Evolutionary conservation across 2,888 invertebrate species (phyloP), one percentile per base, ranked within the genome.

Genomic region (Drosophila ustulata): DNA sequence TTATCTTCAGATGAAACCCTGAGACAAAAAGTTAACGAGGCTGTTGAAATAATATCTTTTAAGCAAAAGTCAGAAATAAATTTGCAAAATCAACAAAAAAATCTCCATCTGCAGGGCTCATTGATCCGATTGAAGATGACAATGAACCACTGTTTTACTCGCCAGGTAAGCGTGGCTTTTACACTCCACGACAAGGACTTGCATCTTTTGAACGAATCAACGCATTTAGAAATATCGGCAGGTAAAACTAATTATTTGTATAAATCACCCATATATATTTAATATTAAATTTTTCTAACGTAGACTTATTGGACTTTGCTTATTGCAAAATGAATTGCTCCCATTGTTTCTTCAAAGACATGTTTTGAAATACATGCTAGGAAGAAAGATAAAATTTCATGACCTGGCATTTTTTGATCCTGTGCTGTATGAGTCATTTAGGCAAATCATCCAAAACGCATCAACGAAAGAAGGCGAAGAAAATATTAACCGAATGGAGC

Each of bases 361-460:
- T 92, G 99, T 99, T 50, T 93, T 99, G 70, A 99, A 99, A 93
- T 98, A 96, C 90, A 95, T 99, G 74, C 94, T 99, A 71, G 97
- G 97, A 3, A 95, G 99, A 78, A 96, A 97, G 61, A 96, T 99
- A 81, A 95, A 97, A 89, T 99, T 99, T 95, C 99, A 99, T 92
- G 99, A 99, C 93, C 94, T 99, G 86, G 99, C 99, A 46, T 99
- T 99, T 94, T 99, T 98, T 92, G 99, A 99, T 93, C 97, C 98
- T 2, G 96, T 97, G 51, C 96, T 99, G 90, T 99, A 99, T 92
- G 99, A 99, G 94, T 98, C 98, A 82, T 94, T 99, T 80, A 94
- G 99, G 53, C 97, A 98, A 91, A 94, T 99, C 73, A 97, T 98
- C 55, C 95, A 97, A 62, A 97, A 97, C 91, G 96, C 97, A 0